Conservation (phyloP, 2,797 vertebrate species). For the Betta splendens region DNA sequence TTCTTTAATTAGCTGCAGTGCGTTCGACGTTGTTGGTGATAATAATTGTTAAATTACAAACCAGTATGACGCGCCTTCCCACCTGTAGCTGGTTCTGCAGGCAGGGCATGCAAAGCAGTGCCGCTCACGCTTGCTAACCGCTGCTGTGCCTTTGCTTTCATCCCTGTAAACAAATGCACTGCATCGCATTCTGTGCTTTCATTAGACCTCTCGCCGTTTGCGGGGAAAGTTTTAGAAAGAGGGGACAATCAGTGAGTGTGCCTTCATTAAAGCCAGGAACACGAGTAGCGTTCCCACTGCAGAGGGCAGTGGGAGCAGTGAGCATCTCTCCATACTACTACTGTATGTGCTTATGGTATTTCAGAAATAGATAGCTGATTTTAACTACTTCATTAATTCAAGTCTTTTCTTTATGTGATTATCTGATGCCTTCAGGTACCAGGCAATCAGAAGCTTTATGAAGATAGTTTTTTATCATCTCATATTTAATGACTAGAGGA, state of each 20-base stretch:
- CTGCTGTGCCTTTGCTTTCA: too few species aligned
- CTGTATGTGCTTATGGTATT: background rate
- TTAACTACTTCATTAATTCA: too few species aligned
- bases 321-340: background rate
- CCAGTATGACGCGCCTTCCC: conserved; percentile 5
- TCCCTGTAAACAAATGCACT: too few species aligned
- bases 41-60: conserved; percentile 4
- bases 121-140: conserved; percentile 10
- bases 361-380: too few species aligned
- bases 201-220: background rate
- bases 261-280: conserved; percentile 36
- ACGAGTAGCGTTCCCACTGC: background rate
- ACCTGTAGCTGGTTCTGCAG: background rate
- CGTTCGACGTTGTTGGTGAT: conserved; percentile 9
- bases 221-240: background rate
- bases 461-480: too few species aligned
- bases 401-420: too few species aligned
- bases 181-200: background rate
- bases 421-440: too few species aligned
- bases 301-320: conserved; percentile 18
- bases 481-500: too few species aligned
- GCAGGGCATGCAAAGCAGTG: background rate
- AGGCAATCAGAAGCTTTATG: too few species aligned
- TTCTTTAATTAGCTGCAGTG: conserved; percentile 9
- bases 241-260: background rate